Conservation (phyloP, 1,140 invertebrate genomes). For the Heliconius himera region DNA sequence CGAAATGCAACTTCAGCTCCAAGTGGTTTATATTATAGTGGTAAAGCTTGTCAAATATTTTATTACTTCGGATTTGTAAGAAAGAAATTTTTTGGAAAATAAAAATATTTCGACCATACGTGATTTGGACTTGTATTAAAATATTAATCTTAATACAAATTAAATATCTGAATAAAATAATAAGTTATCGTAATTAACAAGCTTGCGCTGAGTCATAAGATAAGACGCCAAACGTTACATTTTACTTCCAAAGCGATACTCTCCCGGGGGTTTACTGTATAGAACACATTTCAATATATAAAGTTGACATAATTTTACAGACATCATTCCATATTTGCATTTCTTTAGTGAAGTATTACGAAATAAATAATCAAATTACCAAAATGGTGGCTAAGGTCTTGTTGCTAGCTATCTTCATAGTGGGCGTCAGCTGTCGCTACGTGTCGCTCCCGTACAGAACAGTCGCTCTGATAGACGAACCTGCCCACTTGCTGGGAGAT, state of each 20-base stretch:
- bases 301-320: not conserved
- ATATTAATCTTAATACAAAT: too few species aligned
- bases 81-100: too few species aligned
- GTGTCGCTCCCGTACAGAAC: constrained; percentile 13
- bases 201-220: not conserved
- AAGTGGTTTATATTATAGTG: too few species aligned
- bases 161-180: too few species aligned
- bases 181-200: not conserved
- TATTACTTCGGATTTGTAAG: too few species aligned
- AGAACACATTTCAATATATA: constrained; percentile 22
- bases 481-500: constrained; percentile 16
- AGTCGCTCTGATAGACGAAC: constrained; percentile 15
- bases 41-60: too few species aligned
- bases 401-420: constrained; percentile 24
- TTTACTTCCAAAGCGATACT: not conserved
- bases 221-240: not conserved
- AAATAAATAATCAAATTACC: not conserved
- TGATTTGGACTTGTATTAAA: too few species aligned
- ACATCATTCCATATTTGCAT: constrained; percentile 23
- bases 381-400: constrained; percentile 36
- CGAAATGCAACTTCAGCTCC: too few species aligned
- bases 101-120: too few species aligned
- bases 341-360: not conserved
- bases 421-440: constrained; percentile 28
- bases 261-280: not conserved